A percentile compares a stretch with the other conserved stretches of the same genome.
phyloP scores from a whole-genome alignment of 2,888 invertebrate genomes.

The Brenthis ino region DNA sequence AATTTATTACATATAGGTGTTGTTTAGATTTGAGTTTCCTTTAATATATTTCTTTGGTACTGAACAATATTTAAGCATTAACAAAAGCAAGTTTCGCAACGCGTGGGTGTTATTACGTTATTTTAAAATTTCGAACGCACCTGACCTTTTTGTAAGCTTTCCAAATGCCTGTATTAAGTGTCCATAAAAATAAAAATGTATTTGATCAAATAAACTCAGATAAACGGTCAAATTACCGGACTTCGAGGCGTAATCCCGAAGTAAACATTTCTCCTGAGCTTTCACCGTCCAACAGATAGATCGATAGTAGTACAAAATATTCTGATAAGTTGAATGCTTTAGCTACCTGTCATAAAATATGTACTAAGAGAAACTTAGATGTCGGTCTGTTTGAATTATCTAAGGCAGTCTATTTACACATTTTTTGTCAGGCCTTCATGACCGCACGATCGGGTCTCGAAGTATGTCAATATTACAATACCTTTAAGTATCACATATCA shows the following conservation, averaged over 20 bases:
- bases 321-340: conserved; percentile 28
- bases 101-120: conserved; percentile 20
- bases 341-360: conserved; percentile 43
- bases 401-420: background rate
- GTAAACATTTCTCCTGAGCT: conserved; percentile 55
- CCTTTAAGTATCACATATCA: conserved; percentile 20
- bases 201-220: conserved; percentile 34
- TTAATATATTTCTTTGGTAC: background rate
- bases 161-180: conserved; percentile 23
- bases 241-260: conserved; percentile 47
- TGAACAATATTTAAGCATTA: conserved; percentile 7
- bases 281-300: conserved; percentile 57
- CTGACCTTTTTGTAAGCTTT: conserved; percentile 27
- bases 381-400: background rate
- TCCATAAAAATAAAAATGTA: conserved; percentile 46
- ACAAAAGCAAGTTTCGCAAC: conserved; percentile 17
- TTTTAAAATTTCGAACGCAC: conserved; percentile 27
- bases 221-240: conserved; percentile 54
- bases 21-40: no score
- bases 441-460: conserved; percentile 30
- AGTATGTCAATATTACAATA: conserved; percentile 39
- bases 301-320: conserved; percentile 52
- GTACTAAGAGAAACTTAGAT: conserved; percentile 3
- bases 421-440: conserved; percentile 26
- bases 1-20: no score